Percentiles rank a stretch among this genome's conserved stretches.
These are phyloP conservation scores for Aethina tumida DNA, from an alignment of 1,140 invertebrate genomes.

Conservation along the genomic window DNA sequence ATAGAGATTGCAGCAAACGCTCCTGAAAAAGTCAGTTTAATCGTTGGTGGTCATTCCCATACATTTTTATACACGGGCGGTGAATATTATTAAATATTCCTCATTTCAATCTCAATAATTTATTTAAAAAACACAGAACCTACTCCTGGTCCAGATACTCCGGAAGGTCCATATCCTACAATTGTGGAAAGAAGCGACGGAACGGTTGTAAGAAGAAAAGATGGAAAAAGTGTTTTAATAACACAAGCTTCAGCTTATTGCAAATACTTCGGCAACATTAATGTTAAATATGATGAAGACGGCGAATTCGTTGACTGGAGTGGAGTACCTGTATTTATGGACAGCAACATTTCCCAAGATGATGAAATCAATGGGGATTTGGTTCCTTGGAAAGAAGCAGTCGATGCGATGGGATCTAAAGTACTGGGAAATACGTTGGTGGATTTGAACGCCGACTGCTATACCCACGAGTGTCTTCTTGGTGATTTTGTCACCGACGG, in stretches of 20 bases:
- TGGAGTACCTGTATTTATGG: conserved; percentile 68
- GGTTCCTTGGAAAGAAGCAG: conserved; percentile 47
- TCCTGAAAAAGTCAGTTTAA: conserved; percentile 54
- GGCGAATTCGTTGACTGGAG: conserved; percentile 58
- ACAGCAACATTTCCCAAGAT: conserved; percentile 52
- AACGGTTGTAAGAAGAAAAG: conserved; percentile 37
- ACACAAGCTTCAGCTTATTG: conserved; percentile 60
- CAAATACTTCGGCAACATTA: conserved; percentile 65
- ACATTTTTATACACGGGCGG: conserved; percentile 34
- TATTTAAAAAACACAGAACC: too few relatives aligned
- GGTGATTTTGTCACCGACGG: conserved; percentile 67
- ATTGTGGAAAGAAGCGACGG: conserved; percentile 22
- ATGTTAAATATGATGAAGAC: conserved; percentile 60
- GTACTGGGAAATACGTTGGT: conserved; percentile 48
- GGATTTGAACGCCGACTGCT: conserved; percentile 45
- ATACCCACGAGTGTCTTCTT: conserved; percentile 58
- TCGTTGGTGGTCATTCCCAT: conserved; percentile 80
- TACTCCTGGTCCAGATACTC: conserved; percentile 35
- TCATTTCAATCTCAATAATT: too few relatives aligned
- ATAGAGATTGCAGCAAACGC: conserved; percentile 52
- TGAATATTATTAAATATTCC: too few relatives aligned
- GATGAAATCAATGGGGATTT: conserved; percentile 20
- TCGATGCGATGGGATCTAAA: conserved; percentile 46
- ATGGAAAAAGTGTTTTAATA: conserved; percentile 51
- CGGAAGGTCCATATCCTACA: conserved; percentile 43